Evolutionary conservation across 2,888 invertebrate genomes (phyloP).

Genomic region (Notodonta ziczac): DNA sequence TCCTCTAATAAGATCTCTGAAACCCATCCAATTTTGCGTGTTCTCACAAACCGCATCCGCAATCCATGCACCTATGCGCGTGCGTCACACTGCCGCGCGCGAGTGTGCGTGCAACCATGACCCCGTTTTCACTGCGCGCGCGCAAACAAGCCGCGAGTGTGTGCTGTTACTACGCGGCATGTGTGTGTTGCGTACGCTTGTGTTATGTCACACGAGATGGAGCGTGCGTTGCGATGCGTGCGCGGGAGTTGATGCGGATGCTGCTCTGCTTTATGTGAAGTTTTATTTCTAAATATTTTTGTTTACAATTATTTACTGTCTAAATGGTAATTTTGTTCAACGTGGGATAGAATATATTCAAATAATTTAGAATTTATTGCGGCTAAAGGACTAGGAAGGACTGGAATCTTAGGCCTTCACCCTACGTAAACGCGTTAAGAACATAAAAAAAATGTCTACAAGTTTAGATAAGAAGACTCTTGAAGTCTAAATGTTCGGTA

Average conservation of each 20-base stretch:
- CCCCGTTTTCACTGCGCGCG: constrained; percentile 68
- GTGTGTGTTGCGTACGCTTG: constrained; percentile 26
- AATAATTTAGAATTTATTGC: too few relatives aligned
- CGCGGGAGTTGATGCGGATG: constrained; percentile 10
- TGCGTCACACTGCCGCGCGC: constrained; percentile 38
- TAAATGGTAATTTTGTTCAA: too few relatives aligned
- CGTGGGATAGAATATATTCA: background rate
- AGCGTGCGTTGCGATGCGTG: constrained; percentile 36
- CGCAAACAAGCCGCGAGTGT: constrained; percentile 40
- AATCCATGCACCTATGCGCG: constrained; percentile 49
- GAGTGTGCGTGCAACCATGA: constrained; percentile 67
- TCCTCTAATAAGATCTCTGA: too few relatives aligned
- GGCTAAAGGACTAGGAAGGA: too few relatives aligned
- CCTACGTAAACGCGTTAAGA: too few relatives aligned
- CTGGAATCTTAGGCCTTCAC: too few relatives aligned
- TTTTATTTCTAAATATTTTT: background rate
- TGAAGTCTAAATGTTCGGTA: too few relatives aligned
- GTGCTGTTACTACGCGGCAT: constrained; percentile 15
- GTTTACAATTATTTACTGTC: background rate
- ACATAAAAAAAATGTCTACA: too few relatives aligned
- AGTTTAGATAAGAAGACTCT: too few relatives aligned
- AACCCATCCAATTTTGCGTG: constrained; percentile 9
- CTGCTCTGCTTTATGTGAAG: constrained; percentile 30
- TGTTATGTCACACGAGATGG: constrained; percentile 67
- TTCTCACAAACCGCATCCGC: constrained; percentile 56